Percentiles rank a stretch among this genome's conserved stretches.
phyloP scores from a whole-genome alignment of 2,888 invertebrate genomes.

The Cacoxenus indagator region DNA sequence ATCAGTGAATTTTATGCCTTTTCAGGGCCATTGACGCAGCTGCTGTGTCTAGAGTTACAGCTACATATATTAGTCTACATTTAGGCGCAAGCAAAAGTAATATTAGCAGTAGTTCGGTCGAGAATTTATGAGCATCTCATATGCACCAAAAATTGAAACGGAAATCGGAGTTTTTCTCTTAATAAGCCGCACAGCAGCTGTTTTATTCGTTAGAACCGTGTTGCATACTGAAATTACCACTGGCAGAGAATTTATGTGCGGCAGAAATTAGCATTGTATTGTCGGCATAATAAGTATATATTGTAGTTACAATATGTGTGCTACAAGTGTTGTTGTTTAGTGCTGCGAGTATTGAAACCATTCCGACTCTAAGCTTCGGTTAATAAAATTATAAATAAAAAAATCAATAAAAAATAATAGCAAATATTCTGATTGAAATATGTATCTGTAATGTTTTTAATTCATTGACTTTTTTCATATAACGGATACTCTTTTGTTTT shows the following conservation, averaged over 20 bases:
- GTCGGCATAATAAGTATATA: too few species aligned
- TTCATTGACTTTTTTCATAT: too few species aligned
- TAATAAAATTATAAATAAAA: too few species aligned
- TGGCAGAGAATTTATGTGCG: not conserved
- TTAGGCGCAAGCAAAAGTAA: slow-evolving; percentile 18
- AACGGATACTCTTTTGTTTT: too few species aligned
- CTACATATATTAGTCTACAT: slow-evolving; percentile 26
- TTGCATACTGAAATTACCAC: not conserved
- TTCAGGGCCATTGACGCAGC: not conserved
- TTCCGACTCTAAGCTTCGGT: too few species aligned
- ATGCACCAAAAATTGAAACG: slow-evolving; percentile 50
- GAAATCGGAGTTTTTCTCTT: slow-evolving; percentile 49
- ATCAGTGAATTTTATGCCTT: slow-evolving; percentile 53
- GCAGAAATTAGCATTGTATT: not conserved
- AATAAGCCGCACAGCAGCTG: slow-evolving; percentile 23
- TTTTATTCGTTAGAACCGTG: not conserved
- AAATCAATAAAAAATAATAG: too few species aligned
- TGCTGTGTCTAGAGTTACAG: not conserved
- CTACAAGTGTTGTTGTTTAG: not conserved
- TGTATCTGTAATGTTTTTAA: too few species aligned
- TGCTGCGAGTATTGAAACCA: not conserved
- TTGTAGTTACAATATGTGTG: not conserved
- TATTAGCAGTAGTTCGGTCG: not conserved
- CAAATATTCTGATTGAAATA: too few species aligned
- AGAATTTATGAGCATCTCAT: slow-evolving; percentile 21